Conservation (phyloP, 2,888 invertebrate species). For the Drosophila pseudotakahashii region DNA sequence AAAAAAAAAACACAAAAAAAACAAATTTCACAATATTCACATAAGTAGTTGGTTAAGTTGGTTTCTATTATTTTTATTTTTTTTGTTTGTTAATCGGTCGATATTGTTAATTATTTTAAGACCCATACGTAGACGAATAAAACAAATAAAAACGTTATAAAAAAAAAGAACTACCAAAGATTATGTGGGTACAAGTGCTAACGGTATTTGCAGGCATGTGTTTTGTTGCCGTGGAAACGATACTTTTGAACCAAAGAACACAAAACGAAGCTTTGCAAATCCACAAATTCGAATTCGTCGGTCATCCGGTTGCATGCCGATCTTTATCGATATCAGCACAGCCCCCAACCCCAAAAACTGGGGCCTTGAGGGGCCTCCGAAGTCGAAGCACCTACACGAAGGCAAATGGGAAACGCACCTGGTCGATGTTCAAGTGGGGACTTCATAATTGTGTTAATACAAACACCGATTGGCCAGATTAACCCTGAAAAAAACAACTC, state of each 20-base stretch:
- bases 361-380: conserved; percentile 24
- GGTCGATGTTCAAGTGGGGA: conserved; percentile 45
- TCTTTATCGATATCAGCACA: conserved; percentile 32
- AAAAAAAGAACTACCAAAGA: conserved; percentile 6
- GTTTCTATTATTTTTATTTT: neutral
- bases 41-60: conserved; percentile 5
- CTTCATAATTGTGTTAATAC: conserved; percentile 34
- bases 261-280: neutral
- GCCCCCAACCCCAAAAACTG: conserved; percentile 7
- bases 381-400: conserved; percentile 12
- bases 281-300: neutral
- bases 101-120: conserved; percentile 41
- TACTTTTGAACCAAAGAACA: neutral
- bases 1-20: neutral
- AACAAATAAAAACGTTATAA: conserved; percentile 18
- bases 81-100: conserved; percentile 4
- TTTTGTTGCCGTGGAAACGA: conserved; percentile 21
- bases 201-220: conserved; percentile 5
- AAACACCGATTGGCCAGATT: conserved; percentile 24
- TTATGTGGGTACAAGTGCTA: conserved; percentile 4
- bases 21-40: neutral
- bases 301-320: conserved; percentile 37
- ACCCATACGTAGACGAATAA: conserved; percentile 24
- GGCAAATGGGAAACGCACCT: conserved; percentile 13
- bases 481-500: neutral